Base-by-base conservation (phyloP, 2,797 vertebrate genomes). In the Pseudomugil tenellus region DNA sequence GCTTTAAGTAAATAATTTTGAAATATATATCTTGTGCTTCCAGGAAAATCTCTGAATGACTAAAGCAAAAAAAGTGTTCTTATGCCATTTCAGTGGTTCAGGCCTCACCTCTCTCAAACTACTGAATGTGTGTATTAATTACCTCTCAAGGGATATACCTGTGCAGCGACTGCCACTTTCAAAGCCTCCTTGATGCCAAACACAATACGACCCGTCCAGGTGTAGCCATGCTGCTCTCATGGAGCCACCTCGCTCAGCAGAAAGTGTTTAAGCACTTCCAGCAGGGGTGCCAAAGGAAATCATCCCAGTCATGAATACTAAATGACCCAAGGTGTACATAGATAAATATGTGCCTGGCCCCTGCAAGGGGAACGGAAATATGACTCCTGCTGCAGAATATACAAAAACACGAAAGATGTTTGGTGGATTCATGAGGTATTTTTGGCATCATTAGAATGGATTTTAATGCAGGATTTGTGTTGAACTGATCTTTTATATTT, bases 81-180 rank as follows among this genome's bases (percentile, higher is more conserved):
- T 3, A 37, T 23, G 23, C 35, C 55, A 49, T 83, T 66, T 70
- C 74, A 77, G 26, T 49, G 48, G 26, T 25, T 51, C 4, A 1
- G 9, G 26, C 58, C 46, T 64, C 67, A 57, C 35, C 58, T 54
- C 31, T 14, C 39, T 31, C 32, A 34, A 39, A 59, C 41, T 41
- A 3, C 63, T 74, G 59, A 57, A 55, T 41, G 72, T 54, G 71
- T 72, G 63, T 64, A 67, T 84, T 89, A 90, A 92, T 92, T 90
- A 70, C 79, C 59, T 82, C 90, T 59, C 77, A 0, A 0, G 77
- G 86, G 88, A 86, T 72, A 37, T 74, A 69, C 17, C 67, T 76
- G 72, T 25, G 72, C 55, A 2, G 63, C 34, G 74, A 83, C 64
- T 67, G 70, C 73, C 76, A 68, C 64, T 73, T 83, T 85, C 61